Evolutionary conservation across 2,888 invertebrate species (phyloP), one percentile per base, ranked within the genome.

Genomic region (Pollenia amentaria): DNA sequence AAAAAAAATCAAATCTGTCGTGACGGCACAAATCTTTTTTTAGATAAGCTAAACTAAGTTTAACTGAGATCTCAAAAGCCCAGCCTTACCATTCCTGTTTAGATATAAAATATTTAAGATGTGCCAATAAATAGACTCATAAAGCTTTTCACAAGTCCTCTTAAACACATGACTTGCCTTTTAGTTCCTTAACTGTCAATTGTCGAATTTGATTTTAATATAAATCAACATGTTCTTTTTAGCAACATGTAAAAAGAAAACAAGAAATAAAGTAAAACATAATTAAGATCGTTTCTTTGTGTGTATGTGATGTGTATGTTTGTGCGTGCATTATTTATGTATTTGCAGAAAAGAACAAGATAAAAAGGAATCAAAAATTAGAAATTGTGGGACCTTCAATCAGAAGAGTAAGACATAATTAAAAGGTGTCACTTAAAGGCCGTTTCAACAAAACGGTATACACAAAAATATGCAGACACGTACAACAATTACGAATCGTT

Each of bases 391-490:
- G 38, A 40, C 42, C 48, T 76, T 76, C 70, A 80, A 76, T 80
- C 76, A 60, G 60, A 69, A 76, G 12, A 51, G 12, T 72, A 55
- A 53, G 72, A 48, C 78, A 76, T 81, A 87, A 87, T 87, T 84
- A 87, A 87, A 84, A 87, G 84, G 84, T 87, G 80, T 84, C 77
- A 87, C 76, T 73, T 77, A 73, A 84, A 81, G 77, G 84, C 64
- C 67, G 60, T 67, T 80, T 69, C n/a, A 80, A 53, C 53, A 48
- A 72, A 80, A 84, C 65, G 55, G 29, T 69, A 51, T 48, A 48
- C 51, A 57, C 38, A 16, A 18, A 60, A 6, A 57, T 11, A 11
- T 16, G 14, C 11, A 64, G 6, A 75, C 46, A 55, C 46, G 12
- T 16, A 67, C 14, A 77, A 55, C 78, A 82, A 55, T 79, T 70